phyloP scores from a whole-genome alignment of 35 echinoderm and acorn worm species.

The Heliocidaris erythrogramma region DNA sequence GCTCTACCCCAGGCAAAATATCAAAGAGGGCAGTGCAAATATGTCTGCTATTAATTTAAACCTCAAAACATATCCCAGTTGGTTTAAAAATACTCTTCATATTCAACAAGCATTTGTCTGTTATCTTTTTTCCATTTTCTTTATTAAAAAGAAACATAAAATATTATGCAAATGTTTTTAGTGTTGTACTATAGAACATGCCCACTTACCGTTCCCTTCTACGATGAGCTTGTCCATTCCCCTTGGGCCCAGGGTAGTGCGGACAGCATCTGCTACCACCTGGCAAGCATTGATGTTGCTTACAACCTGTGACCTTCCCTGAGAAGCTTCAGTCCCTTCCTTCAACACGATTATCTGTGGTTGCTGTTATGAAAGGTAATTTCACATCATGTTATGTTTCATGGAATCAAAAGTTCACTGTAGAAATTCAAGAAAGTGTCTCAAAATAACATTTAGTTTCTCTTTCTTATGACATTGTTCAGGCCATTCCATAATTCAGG shows the following conservation, averaged over 20 bases:
- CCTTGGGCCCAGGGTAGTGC: slow-evolving; percentile 90
- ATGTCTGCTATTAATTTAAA: too few relatives aligned
- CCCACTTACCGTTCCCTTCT: slow-evolving; percentile 62
- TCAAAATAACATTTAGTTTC: not conserved
- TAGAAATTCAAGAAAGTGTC: too few relatives aligned
- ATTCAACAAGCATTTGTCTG: too few relatives aligned
- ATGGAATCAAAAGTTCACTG: too few relatives aligned
- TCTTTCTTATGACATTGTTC: not conserved
- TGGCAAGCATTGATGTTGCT: slow-evolving; percentile 99
- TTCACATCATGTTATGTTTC: not conserved
- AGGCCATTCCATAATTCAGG: too few relatives aligned
- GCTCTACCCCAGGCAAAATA: too few relatives aligned
- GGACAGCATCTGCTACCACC: slow-evolving; percentile 92
- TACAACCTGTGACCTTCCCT: slow-evolving; percentile 91
- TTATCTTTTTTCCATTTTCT: too few relatives aligned
- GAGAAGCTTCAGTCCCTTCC: slow-evolving; percentile 98
- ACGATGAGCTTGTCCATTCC: slow-evolving; percentile 99
- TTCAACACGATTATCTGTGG: slow-evolving; percentile 98
- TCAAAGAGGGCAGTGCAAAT: too few relatives aligned
- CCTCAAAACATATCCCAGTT: too few relatives aligned
- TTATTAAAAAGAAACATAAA: too few relatives aligned
- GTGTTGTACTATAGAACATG: not conserved
- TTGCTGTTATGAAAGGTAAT: slow-evolving; percentile 58
- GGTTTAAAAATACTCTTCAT: too few relatives aligned
- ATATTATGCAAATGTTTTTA: too few relatives aligned